Percentiles rank a stretch among this genome's conserved stretches.
Evolutionary conservation across 2,888 invertebrate genomes (phyloP).

Genomic region (Heteropelma amictum): DNA sequence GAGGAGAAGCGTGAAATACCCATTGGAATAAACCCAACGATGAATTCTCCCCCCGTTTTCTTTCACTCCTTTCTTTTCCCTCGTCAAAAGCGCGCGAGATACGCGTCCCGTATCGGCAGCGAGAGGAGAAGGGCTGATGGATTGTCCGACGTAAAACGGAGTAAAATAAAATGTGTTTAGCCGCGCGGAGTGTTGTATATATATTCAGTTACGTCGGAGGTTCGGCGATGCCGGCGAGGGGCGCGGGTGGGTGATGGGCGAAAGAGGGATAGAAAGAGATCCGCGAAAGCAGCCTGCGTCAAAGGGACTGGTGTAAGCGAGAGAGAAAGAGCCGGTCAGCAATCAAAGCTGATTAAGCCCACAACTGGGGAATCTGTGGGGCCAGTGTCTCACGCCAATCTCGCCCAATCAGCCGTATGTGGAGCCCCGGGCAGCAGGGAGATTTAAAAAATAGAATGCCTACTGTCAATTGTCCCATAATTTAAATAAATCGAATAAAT

Average conservation of each 20-base stretch:
- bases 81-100: conserved; percentile 16
- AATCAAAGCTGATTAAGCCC: conserved; percentile 78
- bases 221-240: conserved; percentile 9
- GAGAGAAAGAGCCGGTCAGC: conserved; percentile 64
- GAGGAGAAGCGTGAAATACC: conserved; percentile 24
- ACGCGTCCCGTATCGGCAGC: conserved; percentile 15
- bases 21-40: conserved; percentile 25
- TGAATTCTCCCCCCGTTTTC: neutral
- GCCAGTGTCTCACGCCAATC: conserved; percentile 78
- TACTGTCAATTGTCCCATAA: conserved; percentile 79
- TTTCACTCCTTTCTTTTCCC: neutral
- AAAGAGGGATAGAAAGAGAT: conserved; percentile 54
- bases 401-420: conserved; percentile 74
- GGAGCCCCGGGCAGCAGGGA: conserved; percentile 72
- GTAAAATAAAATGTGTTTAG: conserved; percentile 66
- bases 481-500: conserved; percentile 79
- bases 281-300: conserved; percentile 20
- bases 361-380: conserved; percentile 79
- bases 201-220: neutral
- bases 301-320: conserved; percentile 42
- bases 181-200: neutral
- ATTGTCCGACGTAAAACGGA: conserved; percentile 65
- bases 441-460: conserved; percentile 79
- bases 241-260: conserved; percentile 43
- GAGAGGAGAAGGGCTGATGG: conserved; percentile 14